Conservation (phyloP, 1,140 invertebrate genomes). For the Ceratina australensis region DNA sequence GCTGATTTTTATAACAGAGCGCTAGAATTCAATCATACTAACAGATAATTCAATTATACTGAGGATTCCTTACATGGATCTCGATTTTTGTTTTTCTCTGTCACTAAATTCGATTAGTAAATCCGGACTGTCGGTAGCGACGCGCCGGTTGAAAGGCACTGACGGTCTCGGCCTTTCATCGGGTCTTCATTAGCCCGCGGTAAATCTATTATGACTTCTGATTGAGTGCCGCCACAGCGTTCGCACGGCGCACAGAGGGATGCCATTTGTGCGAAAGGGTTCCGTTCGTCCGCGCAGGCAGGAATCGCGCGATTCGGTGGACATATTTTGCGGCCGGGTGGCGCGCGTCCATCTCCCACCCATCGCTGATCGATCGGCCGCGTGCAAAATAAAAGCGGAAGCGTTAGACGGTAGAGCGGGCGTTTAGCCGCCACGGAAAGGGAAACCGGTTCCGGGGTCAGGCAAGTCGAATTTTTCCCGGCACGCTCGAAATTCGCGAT, state of each 20-base stretch:
- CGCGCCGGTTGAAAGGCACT: conserved; percentile 47
- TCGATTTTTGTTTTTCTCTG: too few relatives aligned
- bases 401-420: background rate
- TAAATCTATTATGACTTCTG: conserved; percentile 72
- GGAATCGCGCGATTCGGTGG: background rate
- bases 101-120: too few relatives aligned
- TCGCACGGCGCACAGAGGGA: conserved; percentile 16
- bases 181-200: conserved; percentile 64
- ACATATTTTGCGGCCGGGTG: background rate
- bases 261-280: conserved; percentile 12
- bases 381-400: conserved; percentile 14
- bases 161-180: conserved; percentile 64
- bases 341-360: too few relatives aligned
- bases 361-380: conserved; percentile 14
- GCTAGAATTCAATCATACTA: too few relatives aligned
- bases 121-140: too few relatives aligned
- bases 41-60: too few relatives aligned
- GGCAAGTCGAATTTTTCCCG: background rate
- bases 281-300: background rate
- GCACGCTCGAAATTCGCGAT: background rate
- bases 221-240: conserved; percentile 62
- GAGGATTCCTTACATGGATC: too few relatives aligned
- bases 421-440: background rate
- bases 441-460: conserved; percentile 2
- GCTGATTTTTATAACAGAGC: too few relatives aligned